Conservation (phyloP, 2,888 invertebrate genomes). For the Agrochola litura region DNA sequence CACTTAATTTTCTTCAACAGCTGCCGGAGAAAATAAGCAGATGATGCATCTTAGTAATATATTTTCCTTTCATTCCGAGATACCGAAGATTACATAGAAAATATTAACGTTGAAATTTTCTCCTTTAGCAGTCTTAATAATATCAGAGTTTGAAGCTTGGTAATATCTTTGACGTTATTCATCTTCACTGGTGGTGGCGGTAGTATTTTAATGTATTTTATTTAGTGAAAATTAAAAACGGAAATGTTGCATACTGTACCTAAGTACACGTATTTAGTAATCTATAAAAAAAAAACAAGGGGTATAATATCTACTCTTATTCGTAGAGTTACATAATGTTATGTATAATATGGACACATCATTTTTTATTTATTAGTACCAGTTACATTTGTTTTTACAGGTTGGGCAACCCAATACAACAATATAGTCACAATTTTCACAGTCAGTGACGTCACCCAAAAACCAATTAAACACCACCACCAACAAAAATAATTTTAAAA, state of each 20-base stretch:
- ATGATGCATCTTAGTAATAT: slow-evolving; percentile 58
- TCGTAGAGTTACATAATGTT: background rate
- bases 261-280: background rate
- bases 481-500: too few relatives aligned
- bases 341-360: background rate
- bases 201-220: background rate
- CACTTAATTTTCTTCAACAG: slow-evolving; percentile 46
- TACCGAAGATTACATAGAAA: slow-evolving; percentile 49
- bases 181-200: slow-evolving; percentile 6
- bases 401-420: too few relatives aligned
- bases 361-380: background rate
- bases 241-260: background rate
- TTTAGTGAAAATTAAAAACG: slow-evolving; percentile 4
- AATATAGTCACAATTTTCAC: too few relatives aligned
- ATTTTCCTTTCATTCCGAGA: slow-evolving; percentile 51
- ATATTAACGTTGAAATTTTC: slow-evolving; percentile 48
- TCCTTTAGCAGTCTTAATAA: slow-evolving; percentile 49
- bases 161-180: slow-evolving; percentile 56
- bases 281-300: too few relatives aligned
- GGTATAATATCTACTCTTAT: background rate
- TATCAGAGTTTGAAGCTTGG: slow-evolving; percentile 50
- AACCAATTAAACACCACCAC: too few relatives aligned
- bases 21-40: slow-evolving; percentile 40
- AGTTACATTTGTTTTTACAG: too few relatives aligned
- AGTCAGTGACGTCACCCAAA: too few relatives aligned